These are phyloP conservation scores for Cylas formicarius DNA, from an alignment of 1,140 invertebrate species.

Conservation along the genomic window DNA sequence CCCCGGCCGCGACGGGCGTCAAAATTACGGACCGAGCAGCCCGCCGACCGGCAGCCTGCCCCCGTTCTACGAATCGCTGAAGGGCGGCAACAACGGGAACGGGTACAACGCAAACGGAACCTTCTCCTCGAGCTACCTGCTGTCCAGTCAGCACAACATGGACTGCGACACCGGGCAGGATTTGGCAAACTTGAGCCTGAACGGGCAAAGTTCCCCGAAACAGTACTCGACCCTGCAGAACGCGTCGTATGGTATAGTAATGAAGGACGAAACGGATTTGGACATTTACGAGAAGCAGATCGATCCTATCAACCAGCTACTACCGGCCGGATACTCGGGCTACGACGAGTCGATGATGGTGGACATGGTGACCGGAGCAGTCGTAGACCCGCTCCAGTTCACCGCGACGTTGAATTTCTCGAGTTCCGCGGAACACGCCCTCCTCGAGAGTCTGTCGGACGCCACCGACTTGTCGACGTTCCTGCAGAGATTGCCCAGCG, in stretches of 20 bases:
- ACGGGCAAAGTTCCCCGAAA: constrained; percentile 45
- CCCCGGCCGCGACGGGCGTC: constrained; percentile 63
- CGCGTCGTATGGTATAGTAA: constrained; percentile 66
- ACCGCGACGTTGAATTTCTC: constrained; percentile 72
- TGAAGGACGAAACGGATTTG: constrained; percentile 68
- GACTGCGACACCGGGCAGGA: constrained; percentile 69
- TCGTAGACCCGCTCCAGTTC: constrained; percentile 70
- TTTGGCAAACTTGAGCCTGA: constrained; percentile 46
- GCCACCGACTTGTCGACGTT: constrained; percentile 67
- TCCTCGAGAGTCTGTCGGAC: constrained; percentile 63
- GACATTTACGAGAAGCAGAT: constrained; percentile 65
- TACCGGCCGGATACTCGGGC: constrained; percentile 55
- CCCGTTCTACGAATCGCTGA: constrained; percentile 77
- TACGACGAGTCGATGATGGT: constrained; percentile 75
- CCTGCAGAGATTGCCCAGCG: constrained; percentile 55
- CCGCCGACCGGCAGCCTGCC: constrained; percentile 74
- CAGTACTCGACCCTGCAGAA: constrained; percentile 76
- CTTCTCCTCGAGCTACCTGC: constrained; percentile 42
- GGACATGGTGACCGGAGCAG: constrained; percentile 64
- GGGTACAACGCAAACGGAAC: constrained; percentile 45
- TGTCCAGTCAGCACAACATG: constrained; percentile 57
- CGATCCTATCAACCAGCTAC: constrained; percentile 52
- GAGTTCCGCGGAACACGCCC: constrained; percentile 63
- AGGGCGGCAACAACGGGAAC: constrained; percentile 60
- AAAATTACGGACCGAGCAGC: constrained; percentile 75